Base-by-base conservation (phyloP, 2,797 vertebrate species). In the Pyrocephalus nanus region DNA sequence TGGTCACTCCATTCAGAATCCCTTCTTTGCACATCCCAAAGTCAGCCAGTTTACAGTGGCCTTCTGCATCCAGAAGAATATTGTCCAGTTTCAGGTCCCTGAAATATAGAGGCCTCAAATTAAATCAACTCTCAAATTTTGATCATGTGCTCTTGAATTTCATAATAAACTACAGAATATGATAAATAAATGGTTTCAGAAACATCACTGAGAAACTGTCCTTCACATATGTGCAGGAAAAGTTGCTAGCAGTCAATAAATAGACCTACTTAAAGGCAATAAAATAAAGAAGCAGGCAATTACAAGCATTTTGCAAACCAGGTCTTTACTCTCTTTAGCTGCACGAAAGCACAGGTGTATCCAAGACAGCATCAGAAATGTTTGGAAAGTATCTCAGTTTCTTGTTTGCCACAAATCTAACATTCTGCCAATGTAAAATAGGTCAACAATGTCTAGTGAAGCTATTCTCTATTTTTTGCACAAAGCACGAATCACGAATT, bases 21-120 rank as follows among this genome's bases (percentile, higher is more conserved):
- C 99, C 99, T 97, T 99, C 99, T 94, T 99, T 99, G 96, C 99
- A 99, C 99, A 99, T 99, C 40, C 99, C 99, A 40, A 99, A 99
- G 97, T 99, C 99, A 6, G 99, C 99, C 92, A 99, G 98, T 94
- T 99, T 99, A 97, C 99, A 99, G 97, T 99, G 99, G 66, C 99
- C 99, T 96, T 99, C 99, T 15, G 99, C 98, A 45, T 99, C 99
- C 97, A 99, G 96, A 91, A 99, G 97, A 84, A 99, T 99, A 97
- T 99, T 99, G 98, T 99, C 99, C 98, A 99, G 98, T 98, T 99
- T 99, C 97, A 99, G 96, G 97, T 99, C 99, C 97, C 99, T 99
- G 97, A 88, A 96, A 97, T 18, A 95, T 36, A 94, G 78, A 96
- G 60, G 11, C 4, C 11, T 29, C 7, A 60, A 38, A 76, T 93